phyloP scores from a whole-genome alignment of 2,888 invertebrate species.

The Mythimna ferrago region DNA sequence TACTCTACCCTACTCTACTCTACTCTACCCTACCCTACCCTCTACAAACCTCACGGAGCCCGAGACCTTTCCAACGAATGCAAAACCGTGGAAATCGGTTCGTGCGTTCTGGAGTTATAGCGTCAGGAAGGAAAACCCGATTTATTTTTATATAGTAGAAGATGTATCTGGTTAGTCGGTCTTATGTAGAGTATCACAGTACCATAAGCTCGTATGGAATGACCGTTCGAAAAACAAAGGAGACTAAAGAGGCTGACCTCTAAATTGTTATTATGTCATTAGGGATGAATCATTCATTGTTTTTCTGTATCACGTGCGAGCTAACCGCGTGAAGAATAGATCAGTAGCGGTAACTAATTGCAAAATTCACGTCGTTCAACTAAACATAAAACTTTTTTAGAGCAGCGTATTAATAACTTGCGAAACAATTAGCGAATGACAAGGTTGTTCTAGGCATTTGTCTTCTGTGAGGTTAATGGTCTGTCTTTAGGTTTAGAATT shows the following conservation, averaged over 20 bases:
- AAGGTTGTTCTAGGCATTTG: constrained; percentile 27
- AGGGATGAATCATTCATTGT: constrained; percentile 39
- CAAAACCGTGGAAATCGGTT: too few species aligned
- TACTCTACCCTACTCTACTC: too few species aligned
- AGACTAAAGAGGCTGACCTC: constrained; percentile 27
- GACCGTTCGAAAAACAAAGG: constrained; percentile 2
- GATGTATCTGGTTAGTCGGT: too few species aligned
- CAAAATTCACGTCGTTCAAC: constrained; percentile 23
- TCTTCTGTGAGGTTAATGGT: constrained; percentile 23
- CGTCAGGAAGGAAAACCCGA: too few species aligned
- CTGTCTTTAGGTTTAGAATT: constrained; percentile 1
- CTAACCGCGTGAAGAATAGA: constrained; percentile 36
- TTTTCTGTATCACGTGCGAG: constrained; percentile 29
- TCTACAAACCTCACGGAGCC: too few species aligned
- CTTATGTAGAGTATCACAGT: too few species aligned
- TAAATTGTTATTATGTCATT: constrained; percentile 27
- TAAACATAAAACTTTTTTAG: constrained; percentile 32
- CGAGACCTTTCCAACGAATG: too few species aligned
- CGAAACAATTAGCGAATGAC: constrained; percentile 39
- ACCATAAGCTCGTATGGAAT: neutral
- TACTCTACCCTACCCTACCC: too few species aligned
- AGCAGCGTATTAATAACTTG: constrained; percentile 31
- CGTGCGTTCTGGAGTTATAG: too few species aligned
- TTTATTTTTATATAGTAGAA: too few species aligned
- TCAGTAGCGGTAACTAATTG: constrained; percentile 38